These are phyloP conservation scores for Drosophila pallidifrons DNA, from an alignment of 1,140 invertebrate species.

Conservation along the genomic window DNA sequence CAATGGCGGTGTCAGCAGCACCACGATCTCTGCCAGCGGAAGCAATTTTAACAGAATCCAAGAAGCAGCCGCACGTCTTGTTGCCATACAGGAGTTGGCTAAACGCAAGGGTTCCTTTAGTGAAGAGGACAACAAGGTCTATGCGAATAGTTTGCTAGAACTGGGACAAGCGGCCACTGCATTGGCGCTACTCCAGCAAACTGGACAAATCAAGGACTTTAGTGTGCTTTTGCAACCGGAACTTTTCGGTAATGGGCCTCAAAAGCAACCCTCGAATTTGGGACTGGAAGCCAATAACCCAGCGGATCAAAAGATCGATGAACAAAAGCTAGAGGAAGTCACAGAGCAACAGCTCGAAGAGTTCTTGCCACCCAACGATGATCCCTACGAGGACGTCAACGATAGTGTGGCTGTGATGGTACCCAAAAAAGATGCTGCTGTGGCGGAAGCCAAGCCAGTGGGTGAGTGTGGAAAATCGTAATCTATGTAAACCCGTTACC, in stretches of 20 bases:
- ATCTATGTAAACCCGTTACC: too few species aligned
- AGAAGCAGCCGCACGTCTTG: conserved; percentile 85
- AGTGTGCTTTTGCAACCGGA: conserved; percentile 77
- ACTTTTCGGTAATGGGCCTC: conserved; percentile 42
- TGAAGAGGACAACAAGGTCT: conserved; percentile 84
- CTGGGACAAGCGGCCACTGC: conserved; percentile 85
- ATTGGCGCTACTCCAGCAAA: conserved; percentile 84
- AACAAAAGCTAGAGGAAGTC: conserved; percentile 75
- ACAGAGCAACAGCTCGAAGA: conserved; percentile 77
- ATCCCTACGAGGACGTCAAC: conserved; percentile 81
- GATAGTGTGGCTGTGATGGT: conserved; percentile 85
- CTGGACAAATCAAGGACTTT: conserved; percentile 80
- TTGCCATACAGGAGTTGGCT: conserved; percentile 85
- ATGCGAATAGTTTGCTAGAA: conserved; percentile 84
- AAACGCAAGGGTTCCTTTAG: conserved; percentile 85
- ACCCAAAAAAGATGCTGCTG: conserved; percentile 86
- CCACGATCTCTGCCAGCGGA: conserved; percentile 65
- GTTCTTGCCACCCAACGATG: conserved; percentile 70
- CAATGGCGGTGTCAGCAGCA: conserved; percentile 34
- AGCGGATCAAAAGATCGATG: conserved; percentile 67
- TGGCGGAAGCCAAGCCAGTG: conserved; percentile 90
- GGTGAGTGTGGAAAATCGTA: conserved; percentile 78
- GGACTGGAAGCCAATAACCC: conserved; percentile 67
- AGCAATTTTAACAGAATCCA: conserved; percentile 85
- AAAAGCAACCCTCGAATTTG: conserved; percentile 68